Conservation (phyloP, 2,113 vertebrate genomes). For the Circaetus gallicus region DNA sequence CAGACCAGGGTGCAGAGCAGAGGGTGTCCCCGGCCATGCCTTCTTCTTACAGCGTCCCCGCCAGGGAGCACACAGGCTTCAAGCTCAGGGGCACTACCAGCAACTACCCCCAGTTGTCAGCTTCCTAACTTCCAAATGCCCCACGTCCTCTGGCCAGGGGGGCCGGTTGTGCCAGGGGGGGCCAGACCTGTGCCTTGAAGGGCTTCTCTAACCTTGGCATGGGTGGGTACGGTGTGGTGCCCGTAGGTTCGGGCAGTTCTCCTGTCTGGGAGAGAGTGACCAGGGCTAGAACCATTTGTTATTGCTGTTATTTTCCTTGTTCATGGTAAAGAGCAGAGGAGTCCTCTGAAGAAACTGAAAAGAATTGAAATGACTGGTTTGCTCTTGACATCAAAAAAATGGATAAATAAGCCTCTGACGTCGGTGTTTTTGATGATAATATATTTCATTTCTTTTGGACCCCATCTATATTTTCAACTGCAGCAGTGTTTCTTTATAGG, state of each 20-base stretch:
- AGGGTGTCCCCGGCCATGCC: background rate
- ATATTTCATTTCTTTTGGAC: background rate
- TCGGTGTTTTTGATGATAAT: background rate
- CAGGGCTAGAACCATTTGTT: background rate
- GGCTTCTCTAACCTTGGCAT: background rate
- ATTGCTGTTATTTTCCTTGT: background rate
- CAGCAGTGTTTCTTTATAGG: background rate
- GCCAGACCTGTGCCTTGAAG: background rate
- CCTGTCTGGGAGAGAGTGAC: background rate
- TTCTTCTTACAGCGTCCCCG: background rate
- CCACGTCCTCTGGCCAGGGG: fast-evolving
- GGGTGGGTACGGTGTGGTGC: fast-evolving
- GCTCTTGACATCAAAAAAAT: background rate
- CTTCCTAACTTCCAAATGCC: background rate
- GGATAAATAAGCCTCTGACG: background rate
- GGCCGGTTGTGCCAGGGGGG: too few relatives aligned
- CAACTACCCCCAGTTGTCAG: background rate
- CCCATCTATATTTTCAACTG: background rate
- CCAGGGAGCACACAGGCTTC: background rate
- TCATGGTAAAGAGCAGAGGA: background rate
- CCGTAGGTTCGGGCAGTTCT: background rate
- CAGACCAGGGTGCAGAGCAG: background rate
- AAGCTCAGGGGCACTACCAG: background rate
- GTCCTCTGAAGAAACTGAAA: background rate
- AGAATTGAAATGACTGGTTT: background rate